Conservation (phyloP, 1,140 invertebrate genomes). For the Acromyrmex charruanus region DNA sequence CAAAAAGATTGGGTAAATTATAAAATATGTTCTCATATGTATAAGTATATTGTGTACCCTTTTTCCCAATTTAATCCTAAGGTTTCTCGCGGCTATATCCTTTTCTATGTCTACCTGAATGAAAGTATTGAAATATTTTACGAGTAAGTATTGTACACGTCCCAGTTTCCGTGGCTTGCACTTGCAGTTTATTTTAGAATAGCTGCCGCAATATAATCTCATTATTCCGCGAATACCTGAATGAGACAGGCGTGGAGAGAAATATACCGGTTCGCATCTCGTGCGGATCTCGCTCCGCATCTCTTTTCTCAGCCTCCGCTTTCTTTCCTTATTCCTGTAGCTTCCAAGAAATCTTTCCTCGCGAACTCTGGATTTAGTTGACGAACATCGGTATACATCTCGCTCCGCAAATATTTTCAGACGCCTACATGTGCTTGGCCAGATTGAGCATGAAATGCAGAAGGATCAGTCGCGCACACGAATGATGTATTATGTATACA, state of each 20-base stretch:
- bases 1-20: conserved; percentile 27
- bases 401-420: conserved; percentile 9
- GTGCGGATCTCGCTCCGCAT: neutral
- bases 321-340: conserved; percentile 30
- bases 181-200: conserved; percentile 29
- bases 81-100: neutral
- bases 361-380: conserved; percentile 58
- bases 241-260: conserved; percentile 26
- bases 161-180: conserved; percentile 47
- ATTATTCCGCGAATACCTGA: conserved; percentile 49
- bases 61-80: conserved; percentile 34
- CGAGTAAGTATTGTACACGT: conserved; percentile 40
- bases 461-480: conserved; percentile 13
- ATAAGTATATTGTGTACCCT: neutral
- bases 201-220: conserved; percentile 44
- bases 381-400: conserved; percentile 38
- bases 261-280: conserved; percentile 25
- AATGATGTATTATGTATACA: neutral
- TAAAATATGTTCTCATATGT: neutral
- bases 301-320: neutral
- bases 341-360: conserved; percentile 56
- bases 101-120: conserved; percentile 4
- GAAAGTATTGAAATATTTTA: conserved; percentile 40
- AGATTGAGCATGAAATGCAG: conserved; percentile 38
- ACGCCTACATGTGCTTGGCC: conserved; percentile 24